A percentile compares a stretch with the other conserved stretches of the same genome.
These are phyloP conservation scores for Scopus umbretta DNA, from an alignment of 2,113 vertebrate genomes.

Conservation along the genomic window DNA sequence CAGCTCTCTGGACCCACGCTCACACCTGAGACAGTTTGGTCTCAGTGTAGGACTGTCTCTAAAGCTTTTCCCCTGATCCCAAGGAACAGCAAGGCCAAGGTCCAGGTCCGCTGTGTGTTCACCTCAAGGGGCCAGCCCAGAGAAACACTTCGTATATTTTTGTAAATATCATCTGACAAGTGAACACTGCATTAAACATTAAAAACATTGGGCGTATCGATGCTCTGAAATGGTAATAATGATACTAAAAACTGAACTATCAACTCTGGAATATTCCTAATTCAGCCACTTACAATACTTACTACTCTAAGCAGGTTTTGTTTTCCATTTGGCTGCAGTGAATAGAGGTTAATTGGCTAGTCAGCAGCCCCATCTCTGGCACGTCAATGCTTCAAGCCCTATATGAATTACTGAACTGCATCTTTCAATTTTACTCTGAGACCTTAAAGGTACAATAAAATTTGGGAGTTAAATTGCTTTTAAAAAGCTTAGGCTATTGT, in stretches of 20 bases:
- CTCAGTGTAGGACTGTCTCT: background rate
- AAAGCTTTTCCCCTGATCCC: background rate
- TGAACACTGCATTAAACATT: background rate
- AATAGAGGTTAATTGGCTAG: conserved; percentile 3
- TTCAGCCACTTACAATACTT: background rate
- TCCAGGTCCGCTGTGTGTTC: background rate
- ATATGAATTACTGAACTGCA: background rate
- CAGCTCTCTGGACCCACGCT: background rate
- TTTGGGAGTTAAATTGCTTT: conserved; percentile 50
- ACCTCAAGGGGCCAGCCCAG: background rate
- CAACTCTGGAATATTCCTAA: background rate
- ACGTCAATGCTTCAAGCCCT: background rate
- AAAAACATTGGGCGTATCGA: background rate
- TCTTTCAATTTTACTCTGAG: conserved; percentile 51
- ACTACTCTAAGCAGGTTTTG: background rate
- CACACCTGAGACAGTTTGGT: background rate
- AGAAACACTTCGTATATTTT: background rate
- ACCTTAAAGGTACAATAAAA: conserved; percentile 34
- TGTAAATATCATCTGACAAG: background rate
- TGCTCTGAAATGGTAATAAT: background rate
- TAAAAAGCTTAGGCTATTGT: conserved; percentile 17
- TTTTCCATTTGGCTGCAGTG: background rate
- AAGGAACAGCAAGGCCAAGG: background rate
- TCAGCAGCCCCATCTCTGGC: conserved; percentile 14
- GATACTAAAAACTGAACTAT: background rate